Evolutionary conservation across 2,797 vertebrate species (phyloP).

Genomic region (Acomys russatus): DNA sequence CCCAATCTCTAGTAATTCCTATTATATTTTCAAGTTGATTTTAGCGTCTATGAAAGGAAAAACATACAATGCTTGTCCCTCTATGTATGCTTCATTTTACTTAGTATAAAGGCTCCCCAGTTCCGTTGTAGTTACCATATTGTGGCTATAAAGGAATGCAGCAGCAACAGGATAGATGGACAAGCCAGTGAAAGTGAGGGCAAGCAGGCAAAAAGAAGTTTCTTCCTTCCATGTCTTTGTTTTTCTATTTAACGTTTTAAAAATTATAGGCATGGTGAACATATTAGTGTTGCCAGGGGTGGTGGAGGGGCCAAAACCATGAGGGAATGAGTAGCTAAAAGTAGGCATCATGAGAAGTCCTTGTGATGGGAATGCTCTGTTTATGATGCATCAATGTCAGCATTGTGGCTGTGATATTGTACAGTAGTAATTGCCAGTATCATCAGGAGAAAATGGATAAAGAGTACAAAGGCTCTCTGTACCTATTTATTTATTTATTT

Average conservation of each 20-base stretch:
- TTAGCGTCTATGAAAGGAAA: neutral
- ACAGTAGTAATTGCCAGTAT: neutral
- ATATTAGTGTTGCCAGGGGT: neutral
- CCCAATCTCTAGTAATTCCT: neutral
- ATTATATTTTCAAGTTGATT: neutral
- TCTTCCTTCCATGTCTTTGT: neutral
- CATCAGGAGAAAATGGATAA: neutral
- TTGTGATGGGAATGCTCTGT: neutral
- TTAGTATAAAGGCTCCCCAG: neutral
- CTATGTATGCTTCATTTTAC: neutral
- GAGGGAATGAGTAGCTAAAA: neutral
- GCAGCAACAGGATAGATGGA: neutral
- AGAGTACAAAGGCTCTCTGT: neutral
- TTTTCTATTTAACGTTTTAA: neutral
- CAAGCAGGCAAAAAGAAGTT: neutral
- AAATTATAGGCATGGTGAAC: neutral
- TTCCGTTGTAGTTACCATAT: neutral
- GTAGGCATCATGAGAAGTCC: neutral
- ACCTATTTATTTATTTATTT: neutral
- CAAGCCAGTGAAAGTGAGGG: neutral
- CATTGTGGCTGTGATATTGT: neutral
- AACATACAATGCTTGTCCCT: too few relatives aligned
- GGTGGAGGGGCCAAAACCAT: neutral
- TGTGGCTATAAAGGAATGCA: neutral
- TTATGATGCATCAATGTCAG: neutral